Evolutionary conservation across 2,113 vertebrate species (phyloP).

Genomic region (Burhinus bistriatus): DNA sequence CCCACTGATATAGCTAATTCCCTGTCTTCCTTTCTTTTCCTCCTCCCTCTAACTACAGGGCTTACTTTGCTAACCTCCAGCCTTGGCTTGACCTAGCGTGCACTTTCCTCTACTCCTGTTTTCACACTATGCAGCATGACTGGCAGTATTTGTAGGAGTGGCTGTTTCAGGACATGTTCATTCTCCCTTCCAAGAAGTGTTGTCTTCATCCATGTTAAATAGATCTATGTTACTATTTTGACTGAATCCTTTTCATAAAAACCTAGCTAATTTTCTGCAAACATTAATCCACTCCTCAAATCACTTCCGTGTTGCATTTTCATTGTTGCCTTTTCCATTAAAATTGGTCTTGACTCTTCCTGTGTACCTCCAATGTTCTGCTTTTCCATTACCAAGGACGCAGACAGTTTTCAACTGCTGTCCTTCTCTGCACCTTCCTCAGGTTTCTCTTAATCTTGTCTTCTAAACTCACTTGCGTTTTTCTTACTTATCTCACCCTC

Average conservation of each 20-base stretch:
- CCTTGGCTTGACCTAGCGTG: background rate
- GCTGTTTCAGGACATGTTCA: background rate
- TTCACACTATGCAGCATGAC: background rate
- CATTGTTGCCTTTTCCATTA: background rate
- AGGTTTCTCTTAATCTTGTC: background rate
- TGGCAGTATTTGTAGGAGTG: background rate
- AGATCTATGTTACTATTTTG: background rate
- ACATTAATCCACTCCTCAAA: background rate
- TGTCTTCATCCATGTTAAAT: background rate
- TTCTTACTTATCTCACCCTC: background rate
- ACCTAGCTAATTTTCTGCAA: background rate
- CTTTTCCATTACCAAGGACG: background rate
- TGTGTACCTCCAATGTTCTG: background rate
- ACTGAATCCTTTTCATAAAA: background rate
- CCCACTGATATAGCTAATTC: background rate
- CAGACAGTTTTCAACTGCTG: background rate
- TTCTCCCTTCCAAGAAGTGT: background rate
- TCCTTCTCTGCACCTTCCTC: background rate
- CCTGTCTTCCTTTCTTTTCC: background rate
- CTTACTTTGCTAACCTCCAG: background rate
- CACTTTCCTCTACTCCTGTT: background rate
- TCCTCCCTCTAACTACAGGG: background rate
- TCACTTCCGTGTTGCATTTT: background rate
- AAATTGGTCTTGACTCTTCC: background rate
- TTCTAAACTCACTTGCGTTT: background rate